Conservation (phyloP, 2,888 invertebrate species). For the Amphimallon solstitiale region DNA sequence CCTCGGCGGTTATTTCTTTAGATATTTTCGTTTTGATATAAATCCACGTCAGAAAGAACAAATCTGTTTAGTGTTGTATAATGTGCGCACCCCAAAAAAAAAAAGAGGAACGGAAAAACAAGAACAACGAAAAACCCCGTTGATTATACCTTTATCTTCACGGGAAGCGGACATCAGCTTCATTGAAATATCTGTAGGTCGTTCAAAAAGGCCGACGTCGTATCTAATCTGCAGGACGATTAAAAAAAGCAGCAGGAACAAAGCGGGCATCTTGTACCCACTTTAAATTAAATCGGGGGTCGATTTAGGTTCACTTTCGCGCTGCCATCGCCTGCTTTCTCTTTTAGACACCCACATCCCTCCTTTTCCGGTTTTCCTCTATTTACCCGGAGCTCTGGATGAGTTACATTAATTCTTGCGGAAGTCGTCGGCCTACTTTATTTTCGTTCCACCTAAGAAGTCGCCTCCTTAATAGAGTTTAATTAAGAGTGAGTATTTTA, state of each 20-base stretch:
- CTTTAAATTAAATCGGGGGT: conserved; percentile 20
- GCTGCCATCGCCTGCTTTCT: background rate
- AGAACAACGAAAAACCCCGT: too few relatives aligned
- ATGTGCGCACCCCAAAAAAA: background rate
- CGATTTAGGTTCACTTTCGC: background rate
- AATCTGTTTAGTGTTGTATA: conserved; percentile 8
- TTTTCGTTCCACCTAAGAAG: conserved; percentile 16
- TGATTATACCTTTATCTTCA: too few relatives aligned
- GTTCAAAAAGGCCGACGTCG: background rate
- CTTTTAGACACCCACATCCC: background rate
- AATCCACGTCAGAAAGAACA: background rate
- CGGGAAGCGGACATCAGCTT: background rate
- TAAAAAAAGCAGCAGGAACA: conserved; percentile 18
- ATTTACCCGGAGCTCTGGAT: background rate
- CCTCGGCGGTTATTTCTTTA: too few relatives aligned
- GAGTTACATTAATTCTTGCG: conserved; percentile 24
- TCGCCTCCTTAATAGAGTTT: conserved; percentile 18
- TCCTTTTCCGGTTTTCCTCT: background rate
- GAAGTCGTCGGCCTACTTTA: conserved; percentile 18
- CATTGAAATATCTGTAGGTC: conserved; percentile 7
- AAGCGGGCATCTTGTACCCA: conserved; percentile 23
- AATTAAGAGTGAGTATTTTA: conserved; percentile 30
- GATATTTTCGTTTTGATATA: too few relatives aligned
- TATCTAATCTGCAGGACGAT: conserved; percentile 24
- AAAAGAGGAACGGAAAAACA: too few relatives aligned